phyloP scores from a whole-genome alignment of 2,797 vertebrate genomes.

The Squalus acanthias region DNA sequence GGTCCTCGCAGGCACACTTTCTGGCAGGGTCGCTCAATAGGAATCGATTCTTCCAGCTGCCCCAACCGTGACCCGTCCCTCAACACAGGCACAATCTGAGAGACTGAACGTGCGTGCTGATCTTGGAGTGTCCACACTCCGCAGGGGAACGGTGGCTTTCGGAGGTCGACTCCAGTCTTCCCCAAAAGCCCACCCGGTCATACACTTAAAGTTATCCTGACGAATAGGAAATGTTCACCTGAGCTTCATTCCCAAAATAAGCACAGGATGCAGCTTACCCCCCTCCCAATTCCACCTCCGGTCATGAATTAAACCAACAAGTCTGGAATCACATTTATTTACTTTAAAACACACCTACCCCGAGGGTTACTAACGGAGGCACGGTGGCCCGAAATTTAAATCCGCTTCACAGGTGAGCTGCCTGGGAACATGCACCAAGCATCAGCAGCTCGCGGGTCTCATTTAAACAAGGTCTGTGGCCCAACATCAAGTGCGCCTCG shows the following conservation, averaged over 20 bases:
- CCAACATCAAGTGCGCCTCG: neutral
- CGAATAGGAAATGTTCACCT: neutral
- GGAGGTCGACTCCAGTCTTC: neutral
- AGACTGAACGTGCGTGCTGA: neutral
- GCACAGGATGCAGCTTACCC: neutral
- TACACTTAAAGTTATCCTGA: neutral
- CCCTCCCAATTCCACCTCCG: neutral
- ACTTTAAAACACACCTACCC: neutral
- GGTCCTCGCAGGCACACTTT: neutral
- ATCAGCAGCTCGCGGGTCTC: neutral
- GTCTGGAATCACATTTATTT: neutral
- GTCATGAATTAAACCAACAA: neutral
- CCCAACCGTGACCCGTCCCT: neutral
- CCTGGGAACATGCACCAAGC: neutral
- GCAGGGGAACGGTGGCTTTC: no score
- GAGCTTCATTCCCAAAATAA: neutral
- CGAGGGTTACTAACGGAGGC: neutral
- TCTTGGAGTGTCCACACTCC: neutral
- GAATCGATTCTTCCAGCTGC: neutral
- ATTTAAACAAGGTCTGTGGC: neutral
- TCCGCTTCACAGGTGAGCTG: neutral
- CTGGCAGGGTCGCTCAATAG: neutral
- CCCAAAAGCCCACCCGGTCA: neutral
- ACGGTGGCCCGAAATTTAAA: neutral
- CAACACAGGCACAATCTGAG: neutral